Conservation (phyloP, 2,113 vertebrate species). For the Chascanopsetta lugubris region DNA sequence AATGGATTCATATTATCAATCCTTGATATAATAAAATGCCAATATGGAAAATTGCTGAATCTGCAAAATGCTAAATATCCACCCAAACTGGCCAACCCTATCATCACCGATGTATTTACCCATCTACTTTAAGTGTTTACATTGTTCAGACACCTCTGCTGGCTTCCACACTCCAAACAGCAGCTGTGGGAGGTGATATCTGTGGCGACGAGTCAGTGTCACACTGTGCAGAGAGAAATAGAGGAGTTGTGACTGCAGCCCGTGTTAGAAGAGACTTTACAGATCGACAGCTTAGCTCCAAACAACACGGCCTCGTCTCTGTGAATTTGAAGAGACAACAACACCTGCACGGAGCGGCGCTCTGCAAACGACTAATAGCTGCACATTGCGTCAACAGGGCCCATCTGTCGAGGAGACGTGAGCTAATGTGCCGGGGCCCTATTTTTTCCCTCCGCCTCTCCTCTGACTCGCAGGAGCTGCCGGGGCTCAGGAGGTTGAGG, state of each 20-base stretch:
- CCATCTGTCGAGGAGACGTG: constrained; percentile 46
- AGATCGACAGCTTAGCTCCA: constrained; percentile 15
- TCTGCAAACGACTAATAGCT: constrained; percentile 42
- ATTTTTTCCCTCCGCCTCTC: constrained; percentile 21
- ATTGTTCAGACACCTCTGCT: too few species aligned
- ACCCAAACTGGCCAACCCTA: too few species aligned
- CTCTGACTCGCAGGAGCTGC: constrained; percentile 44
- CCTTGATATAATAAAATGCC: too few species aligned
- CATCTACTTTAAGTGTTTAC: too few species aligned
- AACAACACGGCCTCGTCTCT: constrained; percentile 7
- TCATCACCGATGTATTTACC: too few species aligned
- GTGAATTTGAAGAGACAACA: constrained; percentile 32
- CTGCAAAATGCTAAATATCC: too few species aligned
- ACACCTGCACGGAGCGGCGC: constrained; percentile 3
- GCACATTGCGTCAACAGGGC: constrained; percentile 32
- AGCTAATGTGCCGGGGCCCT: constrained; percentile 44
- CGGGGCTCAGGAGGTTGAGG: constrained; percentile 60
- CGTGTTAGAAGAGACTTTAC: constrained; percentile 4
- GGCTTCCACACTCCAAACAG: not conserved
- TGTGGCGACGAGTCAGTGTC: not conserved
- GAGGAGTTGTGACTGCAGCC: not conserved
- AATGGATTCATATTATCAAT: too few species aligned
- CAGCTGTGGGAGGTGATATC: not conserved
- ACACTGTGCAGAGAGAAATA: not conserved
- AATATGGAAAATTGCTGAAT: too few species aligned